Base-by-base conservation (phyloP, 2,888 invertebrate genomes). In the Lacanobia wlatinum region DNA sequence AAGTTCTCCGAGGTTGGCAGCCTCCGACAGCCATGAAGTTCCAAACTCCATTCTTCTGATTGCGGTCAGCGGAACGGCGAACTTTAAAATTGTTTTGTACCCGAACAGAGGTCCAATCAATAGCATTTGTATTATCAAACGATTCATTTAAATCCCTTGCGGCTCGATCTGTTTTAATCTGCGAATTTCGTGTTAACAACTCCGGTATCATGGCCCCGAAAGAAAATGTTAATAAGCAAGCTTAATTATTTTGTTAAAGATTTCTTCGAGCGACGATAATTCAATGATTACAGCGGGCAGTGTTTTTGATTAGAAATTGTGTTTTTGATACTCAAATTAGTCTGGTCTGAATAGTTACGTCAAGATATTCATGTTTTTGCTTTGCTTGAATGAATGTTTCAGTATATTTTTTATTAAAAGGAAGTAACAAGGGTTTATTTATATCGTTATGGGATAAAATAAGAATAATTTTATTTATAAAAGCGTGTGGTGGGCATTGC, bases 1-100 rank as follows among this genome's bases (percentile, higher is more conserved):
- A 80, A 85, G 76, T 84, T 85, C 28, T 50, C 56, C 61, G 74
- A 70, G 70, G 65, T 75, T 53, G 58, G 63, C 68, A 82, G 75
- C 59, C 73, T 76, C 66, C 62, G 76, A 70, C 75, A 77, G 67
- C 63, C 66, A 73, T 76, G 63, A 82, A 84, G 79, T 80, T 85
- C 56, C 38, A n/a, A 85, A 82, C 80, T 85, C 48, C 63, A 77
- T 85, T 85, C 84, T 78, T 78, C 70, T 74, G 78, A 86, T 82
- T 84, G 82, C 78, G 82, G 86, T 80, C 84, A 84, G 73, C 60
- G 70, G 38, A 77, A 83, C 48, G 73, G 48, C 48, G 66, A 83
- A 82, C 79, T 85, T 84, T 79, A 76, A 84, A 84, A 85, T 85
- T 82, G 80, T 83, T 83, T 82, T 80, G 70, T 59, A 40, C 62